A percentile compares a stretch with the other conserved stretches of the same genome.
These are phyloP conservation scores for Conus betulinus DNA, from an alignment of 1,140 invertebrate species.

Conservation along the genomic window DNA sequence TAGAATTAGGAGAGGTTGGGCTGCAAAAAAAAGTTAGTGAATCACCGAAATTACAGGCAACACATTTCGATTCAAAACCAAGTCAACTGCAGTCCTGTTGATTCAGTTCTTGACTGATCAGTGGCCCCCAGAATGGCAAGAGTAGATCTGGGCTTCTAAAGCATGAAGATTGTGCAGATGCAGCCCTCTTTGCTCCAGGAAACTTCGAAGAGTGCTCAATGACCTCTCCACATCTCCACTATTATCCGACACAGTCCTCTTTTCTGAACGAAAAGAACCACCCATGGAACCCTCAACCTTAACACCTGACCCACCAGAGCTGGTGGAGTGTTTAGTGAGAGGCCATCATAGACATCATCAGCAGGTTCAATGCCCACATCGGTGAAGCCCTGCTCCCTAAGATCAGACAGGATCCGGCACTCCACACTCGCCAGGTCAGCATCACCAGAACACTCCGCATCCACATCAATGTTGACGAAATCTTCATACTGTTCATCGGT, in stretches of 20 bases:
- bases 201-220: not conserved
- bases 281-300: not conserved
- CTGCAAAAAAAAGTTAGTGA: too few species aligned
- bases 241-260: not conserved
- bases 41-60: too few species aligned
- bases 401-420: constrained; percentile 24
- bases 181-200: constrained; percentile 8
- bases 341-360: not conserved
- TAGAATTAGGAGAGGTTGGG: too few species aligned
- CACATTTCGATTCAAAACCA: too few species aligned
- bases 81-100: too few species aligned
- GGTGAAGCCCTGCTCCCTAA: constrained; percentile 13
- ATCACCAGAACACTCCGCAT: constrained; percentile 15
- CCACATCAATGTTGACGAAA: constrained; percentile 24
- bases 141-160: constrained; percentile 27
- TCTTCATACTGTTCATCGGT: constrained; percentile 31
- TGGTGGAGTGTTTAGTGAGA: not conserved
- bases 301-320: not conserved
- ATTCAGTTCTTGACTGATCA: not conserved
- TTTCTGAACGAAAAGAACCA: not conserved
- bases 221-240: constrained; percentile 1
- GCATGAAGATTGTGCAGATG: constrained; percentile 29
- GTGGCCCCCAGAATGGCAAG: not conserved
- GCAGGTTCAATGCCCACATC: not conserved
- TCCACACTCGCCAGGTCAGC: constrained; percentile 17